Evolutionary conservation across 2,888 invertebrate species (phyloP).

Genomic region (Cosmorhoe ocellata): DNA sequence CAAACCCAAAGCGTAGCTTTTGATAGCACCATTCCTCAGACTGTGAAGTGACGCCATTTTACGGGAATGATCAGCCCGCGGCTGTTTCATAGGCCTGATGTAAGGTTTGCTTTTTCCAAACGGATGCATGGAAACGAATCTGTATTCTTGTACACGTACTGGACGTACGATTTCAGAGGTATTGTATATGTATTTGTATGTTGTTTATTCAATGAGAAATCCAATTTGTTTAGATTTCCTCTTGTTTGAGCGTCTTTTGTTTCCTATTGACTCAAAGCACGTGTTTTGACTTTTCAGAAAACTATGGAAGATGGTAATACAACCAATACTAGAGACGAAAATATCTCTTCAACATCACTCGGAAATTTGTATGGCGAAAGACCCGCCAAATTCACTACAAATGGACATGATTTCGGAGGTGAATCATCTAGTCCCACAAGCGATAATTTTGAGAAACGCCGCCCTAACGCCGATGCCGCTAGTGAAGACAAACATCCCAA

Average conservation of each 20-base stretch:
- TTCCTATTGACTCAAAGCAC: slow-evolving; percentile 70
- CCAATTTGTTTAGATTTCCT: slow-evolving; percentile 69
- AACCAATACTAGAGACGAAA: slow-evolving; percentile 71
- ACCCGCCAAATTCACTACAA: slow-evolving; percentile 64
- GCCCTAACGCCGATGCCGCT: slow-evolving; percentile 48
- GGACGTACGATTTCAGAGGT: slow-evolving; percentile 81
- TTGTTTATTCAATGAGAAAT: slow-evolving; percentile 59
- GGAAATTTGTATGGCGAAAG: slow-evolving; percentile 65
- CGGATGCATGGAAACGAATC: slow-evolving; percentile 79
- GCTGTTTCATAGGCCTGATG: slow-evolving; percentile 79
- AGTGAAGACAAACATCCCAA: slow-evolving; percentile 65
- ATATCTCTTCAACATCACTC: slow-evolving; percentile 60
- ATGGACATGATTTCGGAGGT: slow-evolving; percentile 66
- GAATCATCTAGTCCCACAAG: slow-evolving; percentile 52
- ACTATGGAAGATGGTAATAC: slow-evolving; percentile 82
- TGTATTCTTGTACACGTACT: slow-evolving; percentile 77
- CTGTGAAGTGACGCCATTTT: slow-evolving; percentile 82
- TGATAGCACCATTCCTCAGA: slow-evolving; percentile 77
- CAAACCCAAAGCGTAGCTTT: slow-evolving; percentile 58
- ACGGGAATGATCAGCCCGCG: slow-evolving; percentile 83
- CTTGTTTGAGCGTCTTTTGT: slow-evolving; percentile 78
- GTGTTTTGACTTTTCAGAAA: slow-evolving; percentile 76
- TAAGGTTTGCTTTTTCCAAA: slow-evolving; percentile 73
- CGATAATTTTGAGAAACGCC: slow-evolving; percentile 48
- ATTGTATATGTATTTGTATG: slow-evolving; percentile 48